Evolutionary conservation across 2,888 invertebrate genomes (phyloP).

Genomic region (Pogonocherus hispidulus): DNA sequence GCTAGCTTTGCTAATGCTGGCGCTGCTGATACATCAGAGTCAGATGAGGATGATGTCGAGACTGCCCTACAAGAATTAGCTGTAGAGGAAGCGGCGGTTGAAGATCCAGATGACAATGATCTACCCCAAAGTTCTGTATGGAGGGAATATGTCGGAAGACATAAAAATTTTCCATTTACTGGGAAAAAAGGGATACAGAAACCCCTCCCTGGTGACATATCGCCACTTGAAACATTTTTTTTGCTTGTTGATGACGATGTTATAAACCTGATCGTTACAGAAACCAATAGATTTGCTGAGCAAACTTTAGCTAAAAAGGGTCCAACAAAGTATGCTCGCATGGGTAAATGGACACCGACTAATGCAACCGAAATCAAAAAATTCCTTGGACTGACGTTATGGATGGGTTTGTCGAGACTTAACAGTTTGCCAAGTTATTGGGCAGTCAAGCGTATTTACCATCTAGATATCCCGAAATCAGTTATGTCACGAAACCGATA

Average conservation of each 20-base stretch:
- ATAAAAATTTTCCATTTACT: not conserved
- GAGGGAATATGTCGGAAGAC: not conserved
- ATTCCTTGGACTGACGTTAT: conserved; percentile 23
- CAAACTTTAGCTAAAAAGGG: not conserved
- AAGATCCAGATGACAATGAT: not conserved
- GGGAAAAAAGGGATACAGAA: not conserved
- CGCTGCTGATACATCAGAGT: no score
- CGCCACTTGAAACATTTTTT: not conserved
- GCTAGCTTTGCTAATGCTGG: no score
- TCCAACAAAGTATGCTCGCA: not conserved
- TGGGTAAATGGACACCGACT: conserved; percentile 24
- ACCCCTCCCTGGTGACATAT: no score
- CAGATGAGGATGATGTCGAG: no score
- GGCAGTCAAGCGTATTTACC: conserved; percentile 9
- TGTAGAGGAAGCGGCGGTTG: no score
- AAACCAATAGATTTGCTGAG: conserved; percentile 26
- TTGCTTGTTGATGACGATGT: conserved; percentile 4
- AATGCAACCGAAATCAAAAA: conserved; percentile 17
- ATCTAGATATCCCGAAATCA: not conserved
- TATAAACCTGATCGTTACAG: conserved; percentile 19
- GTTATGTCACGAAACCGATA: conserved; percentile 8
- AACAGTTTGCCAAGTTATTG: conserved; percentile 35
- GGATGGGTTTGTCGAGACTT: conserved; percentile 29
- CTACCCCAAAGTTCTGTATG: not conserved
- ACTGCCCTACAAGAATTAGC: no score